phyloP scores from a whole-genome alignment of 2,113 vertebrate species.

The Nycticorax nycticorax region DNA sequence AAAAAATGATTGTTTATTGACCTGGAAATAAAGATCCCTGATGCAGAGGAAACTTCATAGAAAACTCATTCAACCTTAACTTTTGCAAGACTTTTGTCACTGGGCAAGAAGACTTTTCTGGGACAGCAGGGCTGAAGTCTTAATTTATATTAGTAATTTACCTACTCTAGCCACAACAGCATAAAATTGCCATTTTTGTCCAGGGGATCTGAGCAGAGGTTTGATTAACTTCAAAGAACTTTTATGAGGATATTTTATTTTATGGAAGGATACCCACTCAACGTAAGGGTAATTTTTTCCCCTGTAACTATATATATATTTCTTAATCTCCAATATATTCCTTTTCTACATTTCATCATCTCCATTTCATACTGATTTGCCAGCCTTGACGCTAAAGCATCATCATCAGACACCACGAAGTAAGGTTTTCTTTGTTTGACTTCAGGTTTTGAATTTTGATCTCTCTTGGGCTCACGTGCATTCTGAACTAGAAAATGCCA shows the following conservation, averaged over 20 bases:
- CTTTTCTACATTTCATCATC: neutral
- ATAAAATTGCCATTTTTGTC: neutral
- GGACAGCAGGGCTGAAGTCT: neutral
- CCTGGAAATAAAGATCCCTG: neutral
- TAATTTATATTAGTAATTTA: neutral
- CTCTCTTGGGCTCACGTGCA: neutral
- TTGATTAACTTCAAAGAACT: neutral
- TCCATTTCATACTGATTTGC: neutral
- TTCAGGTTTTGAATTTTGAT: neutral
- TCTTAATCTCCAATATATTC: neutral
- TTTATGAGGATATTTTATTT: neutral
- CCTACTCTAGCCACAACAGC: neutral
- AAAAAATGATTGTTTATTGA: neutral
- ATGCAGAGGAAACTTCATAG: neutral
- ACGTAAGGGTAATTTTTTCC: fast-evolving
- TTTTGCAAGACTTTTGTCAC: neutral
- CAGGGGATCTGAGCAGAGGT: neutral
- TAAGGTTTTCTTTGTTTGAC: neutral
- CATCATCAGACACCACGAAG: neutral
- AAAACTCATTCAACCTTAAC: neutral
- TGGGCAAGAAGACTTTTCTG: neutral
- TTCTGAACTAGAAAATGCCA: neutral
- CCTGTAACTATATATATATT: neutral
- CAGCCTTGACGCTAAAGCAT: neutral
- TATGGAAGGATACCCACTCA: neutral